Percentiles rank a stretch among this genome's conserved stretches.
Conservation (phyloP, 2,888 invertebrate species). For the Sminthurinus aureus region DNA sequence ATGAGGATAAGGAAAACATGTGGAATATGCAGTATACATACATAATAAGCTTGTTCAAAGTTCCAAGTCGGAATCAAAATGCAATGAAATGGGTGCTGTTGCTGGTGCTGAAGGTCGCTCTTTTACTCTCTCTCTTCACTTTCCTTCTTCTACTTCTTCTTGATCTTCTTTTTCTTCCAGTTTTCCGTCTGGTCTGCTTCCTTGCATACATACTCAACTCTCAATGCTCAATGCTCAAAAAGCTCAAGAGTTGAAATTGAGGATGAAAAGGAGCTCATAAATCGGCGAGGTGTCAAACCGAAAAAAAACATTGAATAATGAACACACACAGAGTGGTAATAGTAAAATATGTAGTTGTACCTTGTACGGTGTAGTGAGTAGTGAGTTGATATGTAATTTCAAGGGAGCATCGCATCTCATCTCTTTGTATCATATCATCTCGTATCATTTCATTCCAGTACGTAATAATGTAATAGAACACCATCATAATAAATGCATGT, state of each 20-base stretch:
- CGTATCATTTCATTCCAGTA: neutral
- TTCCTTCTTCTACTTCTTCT: neutral
- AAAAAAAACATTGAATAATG: conserved; percentile 54
- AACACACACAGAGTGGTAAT: conserved; percentile 37
- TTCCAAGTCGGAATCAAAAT: neutral
- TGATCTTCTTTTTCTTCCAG: neutral
- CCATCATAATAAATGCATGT: conserved; percentile 1
- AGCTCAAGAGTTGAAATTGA: neutral
- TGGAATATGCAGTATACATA: too few relatives aligned
- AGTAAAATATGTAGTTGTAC: neutral
- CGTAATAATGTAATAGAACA: neutral
- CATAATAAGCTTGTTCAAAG: conserved; percentile 2
- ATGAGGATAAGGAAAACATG: neutral
- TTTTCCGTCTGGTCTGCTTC: neutral
- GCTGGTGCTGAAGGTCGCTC: neutral
- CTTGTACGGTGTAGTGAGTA: neutral
- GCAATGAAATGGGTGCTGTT: conserved; percentile 23
- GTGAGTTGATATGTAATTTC: neutral
- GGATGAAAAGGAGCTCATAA: conserved; percentile 46
- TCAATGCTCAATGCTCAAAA: too few relatives aligned
- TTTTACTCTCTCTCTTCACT: too few relatives aligned
- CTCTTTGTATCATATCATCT: neutral
- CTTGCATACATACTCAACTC: neutral
- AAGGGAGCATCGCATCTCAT: conserved; percentile 11
- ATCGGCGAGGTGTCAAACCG: conserved; percentile 54